Evolutionary conservation across 2,113 vertebrate species (phyloP), one percentile per base, ranked within the genome.

Genomic region (Eulemur rufifrons): DNA sequence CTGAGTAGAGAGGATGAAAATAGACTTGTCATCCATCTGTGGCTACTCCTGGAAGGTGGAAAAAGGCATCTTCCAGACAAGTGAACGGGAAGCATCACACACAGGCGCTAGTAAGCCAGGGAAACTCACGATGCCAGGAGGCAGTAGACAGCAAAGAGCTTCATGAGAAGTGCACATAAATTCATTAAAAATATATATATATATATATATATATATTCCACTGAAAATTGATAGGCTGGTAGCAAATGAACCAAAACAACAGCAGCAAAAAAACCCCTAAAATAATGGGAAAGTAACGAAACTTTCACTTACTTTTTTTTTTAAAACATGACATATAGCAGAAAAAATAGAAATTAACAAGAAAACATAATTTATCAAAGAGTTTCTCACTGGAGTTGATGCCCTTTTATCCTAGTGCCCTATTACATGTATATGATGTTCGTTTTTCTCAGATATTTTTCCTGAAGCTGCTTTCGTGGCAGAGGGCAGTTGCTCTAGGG

Each of bases 391-490:
- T 10, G 34, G 18, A 23, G 18, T 1, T 23, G 39, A n/a, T 21
- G 15, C 78, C 3, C 1, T 20, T 32, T 32, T 12, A 1, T 64
- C 54, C 45, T 32, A 1, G 21, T 0, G 10, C 54, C 27, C 45
- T 45, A 2, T 29, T 13, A 1, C 6, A 1, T 2, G 17, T 13
- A 6, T 18, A 2, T 42, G 2, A 32, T 61, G 37, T 14, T 20
- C 0, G 13, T 23, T 42, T 0, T 23, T 27, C 45, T 47, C n/a
- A 74, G 0, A 9, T n/a, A 29, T 32, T 52, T 59, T 32, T 59
- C 12, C 73, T 63, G n/a, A 42, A 27, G 52, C 14, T 56, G 63
- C 39, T 66, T 25, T 56, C 8, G 27, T 8, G 21, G 78, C 21
- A 17, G 11, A 39, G 27, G 37, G 21, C 3, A 7, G 12, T 14